Conservation (phyloP, 2,113 vertebrate species). For the Cavia aperea region DNA sequence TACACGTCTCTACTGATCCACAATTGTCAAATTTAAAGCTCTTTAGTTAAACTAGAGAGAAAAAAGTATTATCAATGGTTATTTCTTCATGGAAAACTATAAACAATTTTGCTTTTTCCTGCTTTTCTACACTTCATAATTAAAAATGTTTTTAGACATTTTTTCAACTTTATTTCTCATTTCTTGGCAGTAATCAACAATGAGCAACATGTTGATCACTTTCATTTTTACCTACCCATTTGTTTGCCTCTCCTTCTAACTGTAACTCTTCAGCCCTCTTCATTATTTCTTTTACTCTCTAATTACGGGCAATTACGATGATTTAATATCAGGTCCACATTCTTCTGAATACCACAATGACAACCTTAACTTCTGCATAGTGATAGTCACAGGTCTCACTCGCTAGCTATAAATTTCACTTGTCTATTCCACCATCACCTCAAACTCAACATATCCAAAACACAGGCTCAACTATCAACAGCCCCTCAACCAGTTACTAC, state of each 20-base stretch:
- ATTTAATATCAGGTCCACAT: not conserved
- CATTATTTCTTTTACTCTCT: not conserved
- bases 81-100: not conserved
- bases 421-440: not conserved
- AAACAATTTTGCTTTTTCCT: slow-evolving; percentile 19
- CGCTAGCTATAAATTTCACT: not conserved
- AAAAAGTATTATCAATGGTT: not conserved
- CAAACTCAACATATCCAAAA: slow-evolving; percentile 4
- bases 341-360: not conserved
- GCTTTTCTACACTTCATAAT: not conserved
- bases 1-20: not conserved
- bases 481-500: not conserved
- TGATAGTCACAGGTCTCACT: not conserved
- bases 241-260: not conserved
- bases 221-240: not conserved
- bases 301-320: not conserved
- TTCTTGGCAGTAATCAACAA: not conserved
- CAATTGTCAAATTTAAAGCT: not conserved
- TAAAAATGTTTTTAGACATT: not conserved
- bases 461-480: not conserved
- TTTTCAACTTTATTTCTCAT: slow-evolving; percentile 22
- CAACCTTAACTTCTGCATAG: slow-evolving; percentile 12
- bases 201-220: not conserved
- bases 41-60: not conserved
- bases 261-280: not conserved